A percentile compares a stretch with the other conserved stretches of the same genome.
Evolutionary conservation across 1,140 invertebrate genomes (phyloP).

Genomic region (Hypsibius dujardini): DNA sequence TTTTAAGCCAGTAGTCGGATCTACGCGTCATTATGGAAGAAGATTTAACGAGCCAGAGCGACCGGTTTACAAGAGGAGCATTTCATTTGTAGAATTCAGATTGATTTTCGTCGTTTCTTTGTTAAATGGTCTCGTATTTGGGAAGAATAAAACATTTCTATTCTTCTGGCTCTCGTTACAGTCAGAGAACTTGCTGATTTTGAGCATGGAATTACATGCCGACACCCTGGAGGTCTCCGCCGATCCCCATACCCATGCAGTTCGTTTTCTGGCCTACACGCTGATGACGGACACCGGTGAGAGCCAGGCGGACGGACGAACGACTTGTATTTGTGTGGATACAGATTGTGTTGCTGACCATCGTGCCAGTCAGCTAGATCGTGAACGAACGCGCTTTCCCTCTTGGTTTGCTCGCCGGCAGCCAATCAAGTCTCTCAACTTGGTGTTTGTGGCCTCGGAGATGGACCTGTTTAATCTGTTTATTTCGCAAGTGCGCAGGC

Average conservation of each 20-base stretch:
- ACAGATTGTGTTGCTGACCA: constrained; percentile 14
- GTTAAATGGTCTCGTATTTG: no score
- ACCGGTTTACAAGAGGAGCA: no score
- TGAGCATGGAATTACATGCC: constrained; percentile 65
- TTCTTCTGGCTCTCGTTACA: no score
- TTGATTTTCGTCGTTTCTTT: no score
- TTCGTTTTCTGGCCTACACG: constrained; percentile 67
- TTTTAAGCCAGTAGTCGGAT: no score
- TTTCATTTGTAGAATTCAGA: no score
- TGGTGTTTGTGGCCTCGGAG: constrained; percentile 43
- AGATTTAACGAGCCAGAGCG: no score
- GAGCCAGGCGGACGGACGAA: constrained; percentile 17
- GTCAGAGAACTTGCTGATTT: constrained; percentile 58
- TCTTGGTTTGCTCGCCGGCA: neutral
- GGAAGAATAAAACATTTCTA: no score
- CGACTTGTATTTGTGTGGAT: constrained; percentile 18
- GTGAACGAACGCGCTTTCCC: constrained; percentile 17
- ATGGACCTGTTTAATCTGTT: constrained; percentile 39
- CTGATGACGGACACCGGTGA: constrained; percentile 24
- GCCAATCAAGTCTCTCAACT: constrained; percentile 24
- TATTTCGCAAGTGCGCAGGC: neutral
- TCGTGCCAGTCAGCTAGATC: neutral
- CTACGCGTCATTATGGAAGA: no score
- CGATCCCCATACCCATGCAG: constrained; percentile 60
- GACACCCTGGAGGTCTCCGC: constrained; percentile 53